Percentiles rank a stretch among this genome's conserved stretches.
Conservation (phyloP, 1,140 invertebrate genomes). For the Sycophaga agraensis region DNA sequence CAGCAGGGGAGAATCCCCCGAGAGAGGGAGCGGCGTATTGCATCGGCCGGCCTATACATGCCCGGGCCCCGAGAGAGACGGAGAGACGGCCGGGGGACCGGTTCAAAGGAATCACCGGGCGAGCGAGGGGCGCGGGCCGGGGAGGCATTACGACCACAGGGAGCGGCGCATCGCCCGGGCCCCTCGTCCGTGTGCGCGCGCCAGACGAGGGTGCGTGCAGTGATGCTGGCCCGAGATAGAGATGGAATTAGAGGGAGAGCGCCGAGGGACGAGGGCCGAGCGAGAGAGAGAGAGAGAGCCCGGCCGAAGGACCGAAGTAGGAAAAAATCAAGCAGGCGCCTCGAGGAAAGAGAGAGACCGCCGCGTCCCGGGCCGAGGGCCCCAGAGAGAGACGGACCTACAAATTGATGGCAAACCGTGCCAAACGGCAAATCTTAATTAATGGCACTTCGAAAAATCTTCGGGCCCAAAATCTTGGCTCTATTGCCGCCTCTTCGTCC, state of each 20-base stretch:
- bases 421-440: slow-evolving; percentile 27
- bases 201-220: slow-evolving; percentile 13
- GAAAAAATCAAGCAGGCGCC: slow-evolving; percentile 18
- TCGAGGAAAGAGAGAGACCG: slow-evolving; percentile 1
- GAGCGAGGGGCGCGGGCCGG: background rate
- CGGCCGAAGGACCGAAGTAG: background rate
- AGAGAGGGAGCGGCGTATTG: no score
- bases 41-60: no score
- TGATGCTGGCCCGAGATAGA: slow-evolving; percentile 27
- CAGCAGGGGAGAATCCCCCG: slow-evolving; percentile 28
- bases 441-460: slow-evolving; percentile 29
- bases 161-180: background rate
- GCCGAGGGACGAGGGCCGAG: background rate
- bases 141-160: slow-evolving; percentile 14
- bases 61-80: background rate
- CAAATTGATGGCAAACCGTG: no score
- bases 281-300: background rate
- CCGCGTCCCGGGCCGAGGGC: background rate
- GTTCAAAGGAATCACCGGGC: slow-evolving; percentile 31
- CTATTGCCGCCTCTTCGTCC: background rate
- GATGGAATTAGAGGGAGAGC: slow-evolving; percentile 16
- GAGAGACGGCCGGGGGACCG: slow-evolving; percentile 22
- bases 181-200: background rate
- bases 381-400: slow-evolving; percentile 2
- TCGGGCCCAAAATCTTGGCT: background rate